Base-by-base conservation (phyloP, 2,113 vertebrate genomes). In the Callithrix jacchus region DNA sequence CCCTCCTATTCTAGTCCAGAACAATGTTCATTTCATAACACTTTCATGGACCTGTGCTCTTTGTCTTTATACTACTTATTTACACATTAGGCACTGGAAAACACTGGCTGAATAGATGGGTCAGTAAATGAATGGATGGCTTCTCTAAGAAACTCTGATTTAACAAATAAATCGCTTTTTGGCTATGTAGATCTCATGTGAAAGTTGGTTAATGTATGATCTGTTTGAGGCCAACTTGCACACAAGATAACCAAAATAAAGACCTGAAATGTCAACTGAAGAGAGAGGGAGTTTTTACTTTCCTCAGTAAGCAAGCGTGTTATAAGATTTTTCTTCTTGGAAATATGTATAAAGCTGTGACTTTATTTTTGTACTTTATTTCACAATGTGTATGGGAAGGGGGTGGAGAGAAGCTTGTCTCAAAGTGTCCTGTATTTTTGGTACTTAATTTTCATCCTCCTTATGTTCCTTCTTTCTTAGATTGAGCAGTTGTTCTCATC, bases 341-440 rank as follows among this genome's bases (percentile, higher is more conserved):
- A 96, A 97, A 93, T 32, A 92, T 71, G 84, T 30, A 68, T 91
- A 94, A 98, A 91, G 37, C 82, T 87, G 58, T 52, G 87, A 37
- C 73, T 97, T 91, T 96, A 97, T 96, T 97, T 96, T 96, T 96
- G 49, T 91, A 68, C 94, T 61, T 54, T 54, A 86, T 91, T 96
- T 96, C 89, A 92, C 95, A 95, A 83, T 89, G 74, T 83, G 86
- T 52, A 94, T 79, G 91, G 91, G 89, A 86, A 88, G 89, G 61
- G 77, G 94, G 96, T 89, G 91, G 95, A 94, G 64, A 90, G 86
- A 88, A 88, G 54, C 52, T 88, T 70, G 61, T 88, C 79, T 97
- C 79, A 87, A 82, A 86, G 68, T 89, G 93, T 64, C 95, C 96
- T 95, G 54, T 95, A 97, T 97, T 97, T 97, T 89, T 95, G 96